Base-by-base conservation (phyloP, 2,888 invertebrate species). In the Synergus itoensis region DNA sequence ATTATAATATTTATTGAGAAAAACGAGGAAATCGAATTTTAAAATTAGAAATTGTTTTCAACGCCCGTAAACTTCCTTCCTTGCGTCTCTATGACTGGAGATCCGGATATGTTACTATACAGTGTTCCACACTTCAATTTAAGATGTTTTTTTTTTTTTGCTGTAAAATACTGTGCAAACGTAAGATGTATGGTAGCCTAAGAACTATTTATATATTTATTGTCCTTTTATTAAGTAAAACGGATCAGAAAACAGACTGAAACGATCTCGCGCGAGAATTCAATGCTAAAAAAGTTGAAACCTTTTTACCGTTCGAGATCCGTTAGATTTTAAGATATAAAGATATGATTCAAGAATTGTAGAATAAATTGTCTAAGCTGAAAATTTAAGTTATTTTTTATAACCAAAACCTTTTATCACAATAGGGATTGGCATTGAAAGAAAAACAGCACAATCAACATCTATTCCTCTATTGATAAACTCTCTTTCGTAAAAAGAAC, bases 191-290 rank as follows among this genome's bases (percentile, higher is more conserved):
- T 65, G 41, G 2, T 60, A 60, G 21, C 1, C 5, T 40, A 40
- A 28, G 63, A n/a, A 65, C 41, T 65, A 69, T 69, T 69, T 69
- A 69, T 69, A 28, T 45, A 69, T 69, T 48, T 28, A 69, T 69
- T 69, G 28, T 48, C 28, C 8, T 36, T 69, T 48, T 48, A 14
- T 18, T 69, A 69, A 28, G 21, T 48, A 9, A 43, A 48, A 36
- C 69, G 45, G 48, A 69, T 69, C 69, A n/a, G 69, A 69, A 48
- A 69, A 69, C 28, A 69, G 69, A 69, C 69, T 69, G 69, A 69
- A 69, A 69, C 69, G 69, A 69, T 69, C 69, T 69, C 69, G 69
- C 18, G 67, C 18, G 43, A 69, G 48, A 69, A 53, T 43, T 69
- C 16, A 21, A 36, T 36, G 48, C 67, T 45, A 69, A 41, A 69